A percentile compares a stretch with the other conserved stretches of the same genome.
Conservation (phyloP, 2,113 vertebrate genomes). For the Psittacara wagleri region DNA sequence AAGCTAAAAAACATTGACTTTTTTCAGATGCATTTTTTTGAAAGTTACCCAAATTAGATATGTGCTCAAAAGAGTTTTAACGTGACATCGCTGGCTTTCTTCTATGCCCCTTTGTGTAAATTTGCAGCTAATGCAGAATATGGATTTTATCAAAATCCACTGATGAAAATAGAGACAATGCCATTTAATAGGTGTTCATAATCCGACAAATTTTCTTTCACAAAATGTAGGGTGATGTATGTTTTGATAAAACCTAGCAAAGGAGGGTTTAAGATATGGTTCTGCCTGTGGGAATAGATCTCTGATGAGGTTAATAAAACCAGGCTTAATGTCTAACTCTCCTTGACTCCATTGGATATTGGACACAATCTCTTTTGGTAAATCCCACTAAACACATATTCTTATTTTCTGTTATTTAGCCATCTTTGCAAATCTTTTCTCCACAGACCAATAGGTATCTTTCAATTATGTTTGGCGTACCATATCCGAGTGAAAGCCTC, state of each 20-base stretch:
- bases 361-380: not conserved
- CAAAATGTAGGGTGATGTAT: not conserved
- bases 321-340: not conserved
- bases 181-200: not conserved
- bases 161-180: not conserved
- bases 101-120: not conserved
- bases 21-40: constrained; percentile 69
- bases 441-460: not conserved
- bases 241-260: not conserved
- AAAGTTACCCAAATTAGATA: constrained; percentile 49
- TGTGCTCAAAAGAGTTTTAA: constrained; percentile 31
- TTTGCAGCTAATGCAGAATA: not conserved
- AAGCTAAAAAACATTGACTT: constrained; percentile 68
- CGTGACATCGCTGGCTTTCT: constrained; percentile 9
- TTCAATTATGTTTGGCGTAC: not conserved
- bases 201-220: not conserved
- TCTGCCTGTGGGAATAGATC: not conserved
- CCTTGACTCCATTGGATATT: not conserved
- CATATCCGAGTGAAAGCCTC: not conserved
- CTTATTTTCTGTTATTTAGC: not conserved
- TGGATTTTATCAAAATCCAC: not conserved
- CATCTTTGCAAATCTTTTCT: not conserved
- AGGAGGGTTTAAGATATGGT: not conserved
- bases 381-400: not conserved
- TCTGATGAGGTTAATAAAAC: not conserved